A percentile compares a stretch with the other conserved stretches of the same genome.
Conservation (phyloP, 2,888 invertebrate species). For the Maniola hyperantus region DNA sequence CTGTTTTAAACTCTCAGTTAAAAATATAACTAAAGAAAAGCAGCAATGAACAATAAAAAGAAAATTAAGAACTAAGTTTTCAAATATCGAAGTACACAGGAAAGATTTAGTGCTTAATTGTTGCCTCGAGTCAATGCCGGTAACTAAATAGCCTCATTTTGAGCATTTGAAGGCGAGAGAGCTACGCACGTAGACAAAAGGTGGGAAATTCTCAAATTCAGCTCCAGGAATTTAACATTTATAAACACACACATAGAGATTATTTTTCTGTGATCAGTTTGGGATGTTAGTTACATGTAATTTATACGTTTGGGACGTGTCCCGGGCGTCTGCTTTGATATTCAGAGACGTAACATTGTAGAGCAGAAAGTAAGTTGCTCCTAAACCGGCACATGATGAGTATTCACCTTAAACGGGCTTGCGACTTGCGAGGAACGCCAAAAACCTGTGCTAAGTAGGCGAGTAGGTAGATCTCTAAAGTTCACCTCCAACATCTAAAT, state of each 20-base stretch:
- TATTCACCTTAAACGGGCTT: constrained; percentile 16
- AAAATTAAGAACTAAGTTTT: background rate
- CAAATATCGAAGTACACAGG: constrained; percentile 24
- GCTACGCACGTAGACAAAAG: constrained; percentile 5
- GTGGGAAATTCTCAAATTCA: constrained; percentile 11
- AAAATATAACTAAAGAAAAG: background rate
- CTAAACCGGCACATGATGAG: constrained; percentile 4
- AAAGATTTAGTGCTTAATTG: constrained; percentile 48
- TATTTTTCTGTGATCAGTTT: constrained; percentile 12
- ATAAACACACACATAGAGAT: background rate
- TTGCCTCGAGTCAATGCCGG: constrained; percentile 44
- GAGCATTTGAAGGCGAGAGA: constrained; percentile 31
- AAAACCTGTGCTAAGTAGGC: background rate
- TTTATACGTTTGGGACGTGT: constrained; percentile 16
- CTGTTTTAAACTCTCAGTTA: background rate
- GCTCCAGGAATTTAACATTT: constrained; percentile 12
- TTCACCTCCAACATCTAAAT: background rate
- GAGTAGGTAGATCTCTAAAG: background rate
- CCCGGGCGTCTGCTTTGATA: constrained; percentile 26
- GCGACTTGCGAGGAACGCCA: constrained; percentile 10
- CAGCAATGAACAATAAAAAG: constrained; percentile 1
- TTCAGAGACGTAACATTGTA: constrained; percentile 29
- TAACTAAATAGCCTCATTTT: constrained; percentile 46
- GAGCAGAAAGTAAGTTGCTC: constrained; percentile 16
- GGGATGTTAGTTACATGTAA: constrained; percentile 16